These are phyloP conservation scores for Hermaeophaga mercurialis DNA, from an alignment of 2,888 invertebrate genomes.

Conservation along the genomic window DNA sequence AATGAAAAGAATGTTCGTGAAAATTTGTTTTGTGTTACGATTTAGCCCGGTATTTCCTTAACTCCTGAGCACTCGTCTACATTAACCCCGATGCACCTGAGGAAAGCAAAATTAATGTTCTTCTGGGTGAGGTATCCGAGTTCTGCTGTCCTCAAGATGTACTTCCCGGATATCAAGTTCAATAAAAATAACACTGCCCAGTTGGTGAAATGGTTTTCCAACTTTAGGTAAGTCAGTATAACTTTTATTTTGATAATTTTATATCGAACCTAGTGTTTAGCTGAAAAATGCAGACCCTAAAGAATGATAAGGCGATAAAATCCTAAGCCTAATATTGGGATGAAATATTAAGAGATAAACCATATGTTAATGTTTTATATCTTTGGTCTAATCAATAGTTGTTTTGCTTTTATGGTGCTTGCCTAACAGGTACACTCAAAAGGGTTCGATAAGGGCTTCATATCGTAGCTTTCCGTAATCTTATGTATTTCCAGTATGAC, in stretches of 20 bases:
- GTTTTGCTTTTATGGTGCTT: too few species aligned
- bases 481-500: conserved; percentile 23
- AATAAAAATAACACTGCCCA: conserved; percentile 99
- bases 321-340: too few species aligned
- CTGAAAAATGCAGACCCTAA: too few species aligned
- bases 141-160: conserved; percentile 98
- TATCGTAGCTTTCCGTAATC: conserved; percentile 24
- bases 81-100: conserved; percentile 98
- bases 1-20: conserved; percentile 2
- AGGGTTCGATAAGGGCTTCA: conserved; percentile 9
- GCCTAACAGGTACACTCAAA: conserved; percentile 5
- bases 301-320: too few species aligned
- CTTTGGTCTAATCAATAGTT: background rate
- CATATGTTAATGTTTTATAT: background rate
- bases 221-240: conserved; percentile 87
- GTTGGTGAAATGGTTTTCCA: conserved; percentile 99
- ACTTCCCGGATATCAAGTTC: conserved; percentile 99
- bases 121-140: conserved; percentile 99
- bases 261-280: too few species aligned
- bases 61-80: conserved; percentile 92
- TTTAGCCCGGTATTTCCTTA: conserved; percentile 67
- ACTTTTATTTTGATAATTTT: background rate
- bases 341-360: background rate
- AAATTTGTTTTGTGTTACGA: conserved; percentile 39
- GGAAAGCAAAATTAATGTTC: conserved; percentile 99